Percentiles rank a stretch among this genome's conserved stretches.
Conservation (phyloP, 2,888 invertebrate genomes). For the Punctoribates punctum region DNA sequence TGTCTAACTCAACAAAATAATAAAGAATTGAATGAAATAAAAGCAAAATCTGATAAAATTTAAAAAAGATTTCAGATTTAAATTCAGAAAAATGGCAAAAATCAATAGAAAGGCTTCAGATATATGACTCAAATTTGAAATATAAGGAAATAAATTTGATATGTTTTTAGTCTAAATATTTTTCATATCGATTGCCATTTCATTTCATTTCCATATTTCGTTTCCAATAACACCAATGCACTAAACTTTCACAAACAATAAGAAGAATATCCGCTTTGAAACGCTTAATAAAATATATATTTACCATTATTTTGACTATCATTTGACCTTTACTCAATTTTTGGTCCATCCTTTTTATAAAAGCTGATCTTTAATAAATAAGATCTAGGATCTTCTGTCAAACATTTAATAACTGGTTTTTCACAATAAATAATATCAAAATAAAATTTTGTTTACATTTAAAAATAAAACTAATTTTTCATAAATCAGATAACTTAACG, state of each 20-base stretch:
- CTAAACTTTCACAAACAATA: neutral
- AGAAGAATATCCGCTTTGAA: too few relatives aligned
- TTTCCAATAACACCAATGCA: neutral
- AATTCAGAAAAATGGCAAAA: neutral
- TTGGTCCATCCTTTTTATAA: neutral
- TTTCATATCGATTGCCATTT: neutral
- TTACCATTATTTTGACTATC: too few relatives aligned
- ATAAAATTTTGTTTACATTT: too few relatives aligned
- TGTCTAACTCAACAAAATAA: neutral
- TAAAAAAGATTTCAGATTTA: neutral
- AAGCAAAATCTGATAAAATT: constrained; percentile 13
- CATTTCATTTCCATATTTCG: neutral
- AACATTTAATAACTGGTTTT: too few relatives aligned
- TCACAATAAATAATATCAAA: too few relatives aligned
- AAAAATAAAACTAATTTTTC: too few relatives aligned
- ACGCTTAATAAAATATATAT: too few relatives aligned
- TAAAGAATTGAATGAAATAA: neutral
- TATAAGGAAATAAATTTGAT: constrained; percentile 6
- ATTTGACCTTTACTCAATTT: neutral
- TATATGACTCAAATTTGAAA: neutral
- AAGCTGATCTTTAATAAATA: neutral
- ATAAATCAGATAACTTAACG: too few relatives aligned
- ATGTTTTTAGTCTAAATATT: constrained; percentile 18
- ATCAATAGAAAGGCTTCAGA: neutral
- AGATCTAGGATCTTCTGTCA: too few relatives aligned